Percentiles rank a stretch among this genome's conserved stretches.
These are phyloP conservation scores for Netelia inedita DNA, from an alignment of 2,888 invertebrate genomes.

Conservation along the genomic window DNA sequence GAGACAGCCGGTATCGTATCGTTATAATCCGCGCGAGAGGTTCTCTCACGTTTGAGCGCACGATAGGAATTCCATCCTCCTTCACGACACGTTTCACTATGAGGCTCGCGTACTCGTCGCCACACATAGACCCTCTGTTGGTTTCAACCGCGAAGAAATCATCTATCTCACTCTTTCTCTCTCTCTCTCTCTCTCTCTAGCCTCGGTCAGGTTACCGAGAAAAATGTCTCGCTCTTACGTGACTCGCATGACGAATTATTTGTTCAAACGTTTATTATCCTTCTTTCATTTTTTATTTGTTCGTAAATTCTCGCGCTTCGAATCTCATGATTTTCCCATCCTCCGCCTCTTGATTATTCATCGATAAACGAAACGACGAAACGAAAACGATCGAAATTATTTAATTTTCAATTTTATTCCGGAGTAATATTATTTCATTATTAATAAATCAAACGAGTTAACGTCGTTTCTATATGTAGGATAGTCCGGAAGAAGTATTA, in stretches of 20 bases:
- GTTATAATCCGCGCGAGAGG: conserved; percentile 19
- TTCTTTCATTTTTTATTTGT: conserved; percentile 5
- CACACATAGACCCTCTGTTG: too few species aligned
- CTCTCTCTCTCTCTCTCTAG: conserved; percentile 1
- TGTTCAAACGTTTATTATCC: conserved; percentile 11
- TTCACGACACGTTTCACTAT: conserved; percentile 40
- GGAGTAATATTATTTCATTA: not conserved
- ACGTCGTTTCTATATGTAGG: not conserved
- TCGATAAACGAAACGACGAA: not conserved
- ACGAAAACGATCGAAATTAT: not conserved
- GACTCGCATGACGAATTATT: conserved; percentile 57
- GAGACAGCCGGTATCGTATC: not conserved
- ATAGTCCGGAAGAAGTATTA: not conserved
- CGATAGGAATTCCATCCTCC: conserved; percentile 43
- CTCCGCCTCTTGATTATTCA: not conserved
- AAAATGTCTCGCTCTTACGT: conserved; percentile 68
- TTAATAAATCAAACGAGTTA: not conserved
- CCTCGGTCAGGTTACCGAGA: conserved; percentile 62
- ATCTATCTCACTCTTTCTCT: not conserved
- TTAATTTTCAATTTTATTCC: too few species aligned
- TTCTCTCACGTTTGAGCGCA: conserved; percentile 34
- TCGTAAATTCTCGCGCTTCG: not conserved
- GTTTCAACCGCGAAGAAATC: too few species aligned
- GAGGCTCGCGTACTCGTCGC: conserved; percentile 25
- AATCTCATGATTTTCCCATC: not conserved